Percentiles rank a stretch among this genome's conserved stretches.
These are phyloP conservation scores for Corythornis leucogaster DNA, from an alignment of 2,797 vertebrate species.

Conservation along the genomic window DNA sequence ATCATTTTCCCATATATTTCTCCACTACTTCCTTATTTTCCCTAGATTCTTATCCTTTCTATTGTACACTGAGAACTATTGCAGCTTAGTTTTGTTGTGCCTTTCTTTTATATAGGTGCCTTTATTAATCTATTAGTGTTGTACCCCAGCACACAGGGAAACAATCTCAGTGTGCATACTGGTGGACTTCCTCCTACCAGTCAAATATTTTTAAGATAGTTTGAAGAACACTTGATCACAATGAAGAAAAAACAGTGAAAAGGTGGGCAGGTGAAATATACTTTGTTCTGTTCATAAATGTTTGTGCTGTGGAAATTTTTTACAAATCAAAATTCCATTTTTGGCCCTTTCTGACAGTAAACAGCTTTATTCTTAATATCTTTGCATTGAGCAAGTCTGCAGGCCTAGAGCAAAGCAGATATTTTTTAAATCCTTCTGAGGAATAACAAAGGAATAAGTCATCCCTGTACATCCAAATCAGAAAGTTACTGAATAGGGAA, in stretches of 20 bases:
- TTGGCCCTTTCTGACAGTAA: not conserved
- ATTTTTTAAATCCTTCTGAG: conserved; percentile 33
- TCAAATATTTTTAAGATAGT: not conserved
- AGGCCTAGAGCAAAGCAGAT: not conserved
- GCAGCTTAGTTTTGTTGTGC: not conserved
- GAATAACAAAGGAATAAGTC: not conserved
- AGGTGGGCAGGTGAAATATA: not conserved
- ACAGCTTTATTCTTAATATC: conserved; percentile 10
- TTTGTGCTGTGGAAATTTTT: not conserved
- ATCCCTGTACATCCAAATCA: not conserved
- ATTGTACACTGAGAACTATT: not conserved
- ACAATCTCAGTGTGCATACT: not conserved
- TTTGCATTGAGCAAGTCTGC: not conserved
- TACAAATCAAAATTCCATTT: not conserved
- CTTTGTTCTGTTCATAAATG: not conserved
- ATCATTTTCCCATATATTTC: not conserved
- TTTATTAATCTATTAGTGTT: not conserved
- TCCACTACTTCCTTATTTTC: not conserved
- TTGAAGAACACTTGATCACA: not conserved
- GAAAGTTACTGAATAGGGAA: not conserved
- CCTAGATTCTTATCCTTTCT: not conserved
- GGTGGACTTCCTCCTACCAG: not conserved
- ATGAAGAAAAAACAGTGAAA: not conserved
- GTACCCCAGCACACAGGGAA: not conserved
- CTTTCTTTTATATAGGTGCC: not conserved